Evolutionary conservation across 2,797 vertebrate species (phyloP).

Genomic region (Aphelocoma californica): DNA sequence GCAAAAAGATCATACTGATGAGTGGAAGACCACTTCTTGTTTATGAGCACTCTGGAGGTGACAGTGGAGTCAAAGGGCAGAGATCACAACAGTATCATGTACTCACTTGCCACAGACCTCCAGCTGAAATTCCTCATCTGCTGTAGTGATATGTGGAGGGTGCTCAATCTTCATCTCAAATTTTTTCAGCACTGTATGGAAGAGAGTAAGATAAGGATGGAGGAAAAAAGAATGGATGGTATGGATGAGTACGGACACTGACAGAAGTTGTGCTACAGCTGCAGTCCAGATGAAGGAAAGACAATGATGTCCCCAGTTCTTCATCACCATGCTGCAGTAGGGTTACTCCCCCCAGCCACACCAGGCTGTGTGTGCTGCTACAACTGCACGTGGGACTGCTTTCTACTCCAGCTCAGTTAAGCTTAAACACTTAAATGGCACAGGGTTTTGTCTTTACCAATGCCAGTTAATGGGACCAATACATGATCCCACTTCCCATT

Average conservation of each 20-base stretch:
- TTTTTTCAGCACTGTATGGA: slow-evolving; percentile 15
- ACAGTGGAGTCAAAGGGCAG: neutral
- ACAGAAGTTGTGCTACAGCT: neutral
- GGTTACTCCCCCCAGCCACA: neutral
- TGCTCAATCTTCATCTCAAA: neutral
- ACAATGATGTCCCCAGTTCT: neutral
- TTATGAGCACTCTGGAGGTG: neutral
- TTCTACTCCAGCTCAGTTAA: neutral
- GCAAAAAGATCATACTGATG: neutral
- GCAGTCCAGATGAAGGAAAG: neutral
- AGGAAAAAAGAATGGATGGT: neutral
- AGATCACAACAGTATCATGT: neutral
- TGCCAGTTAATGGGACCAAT: neutral
- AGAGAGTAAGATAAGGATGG: neutral
- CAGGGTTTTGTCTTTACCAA: neutral
- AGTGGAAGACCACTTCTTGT: neutral
- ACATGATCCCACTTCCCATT: neutral
- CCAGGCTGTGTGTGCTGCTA: neutral
- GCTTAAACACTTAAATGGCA: neutral
- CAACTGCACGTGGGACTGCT: neutral
- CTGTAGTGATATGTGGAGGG: neutral
- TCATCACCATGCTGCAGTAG: neutral
- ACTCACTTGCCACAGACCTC: slow-evolving; percentile 38
- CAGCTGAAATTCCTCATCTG: slow-evolving; percentile 7
- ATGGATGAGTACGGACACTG: neutral